A percentile compares a stretch with the other conserved stretches of the same genome.
Evolutionary conservation across 92 coral and sea anemone species (phyloP).

Genomic region (Umimayanthus chanpuru): DNA sequence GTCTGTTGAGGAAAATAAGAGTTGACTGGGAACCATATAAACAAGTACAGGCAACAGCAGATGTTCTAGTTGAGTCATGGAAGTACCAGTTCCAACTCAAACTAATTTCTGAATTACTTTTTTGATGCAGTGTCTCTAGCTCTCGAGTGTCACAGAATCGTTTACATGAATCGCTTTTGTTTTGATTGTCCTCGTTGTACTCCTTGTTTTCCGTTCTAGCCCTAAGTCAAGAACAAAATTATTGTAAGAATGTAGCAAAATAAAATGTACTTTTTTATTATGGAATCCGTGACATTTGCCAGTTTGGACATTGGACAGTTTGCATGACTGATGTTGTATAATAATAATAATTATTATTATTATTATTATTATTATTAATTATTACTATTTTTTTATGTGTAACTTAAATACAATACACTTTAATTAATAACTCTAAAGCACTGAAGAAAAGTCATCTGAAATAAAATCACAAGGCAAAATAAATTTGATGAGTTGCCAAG

Average conservation of each 20-base stretch:
- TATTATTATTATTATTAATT: too few relatives aligned
- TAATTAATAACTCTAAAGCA: constrained; percentile 7
- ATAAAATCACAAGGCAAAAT: constrained; percentile 2
- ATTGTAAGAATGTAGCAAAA: constrained; percentile 2
- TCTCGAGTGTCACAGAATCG: constrained; percentile 6
- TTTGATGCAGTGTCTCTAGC: constrained; percentile 6
- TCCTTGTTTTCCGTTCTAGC: constrained; percentile 1
- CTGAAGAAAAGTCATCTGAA: constrained; percentile 1
- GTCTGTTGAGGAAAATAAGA: constrained; percentile 14
- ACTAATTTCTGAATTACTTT: not conserved
- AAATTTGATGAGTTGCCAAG: constrained; percentile 20
- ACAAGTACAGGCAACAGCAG: constrained; percentile 17
- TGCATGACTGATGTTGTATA: not conserved
- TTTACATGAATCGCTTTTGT: constrained; percentile 3
- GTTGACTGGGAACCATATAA: constrained; percentile 10
- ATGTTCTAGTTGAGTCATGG: constrained; percentile 8
- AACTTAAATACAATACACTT: constrained; percentile 12
- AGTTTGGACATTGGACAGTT: constrained; percentile 5
- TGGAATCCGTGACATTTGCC: constrained; percentile 2
- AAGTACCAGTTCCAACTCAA: constrained; percentile 2
- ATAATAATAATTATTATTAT: too few relatives aligned
- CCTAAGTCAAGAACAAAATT: not conserved
- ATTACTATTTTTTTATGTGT: constrained; percentile 12
- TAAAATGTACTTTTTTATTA: constrained; percentile 1
- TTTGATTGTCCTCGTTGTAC: not conserved